Evolutionary conservation across 2,888 invertebrate species (phyloP).

Genomic region (Campoplex nolae): DNA sequence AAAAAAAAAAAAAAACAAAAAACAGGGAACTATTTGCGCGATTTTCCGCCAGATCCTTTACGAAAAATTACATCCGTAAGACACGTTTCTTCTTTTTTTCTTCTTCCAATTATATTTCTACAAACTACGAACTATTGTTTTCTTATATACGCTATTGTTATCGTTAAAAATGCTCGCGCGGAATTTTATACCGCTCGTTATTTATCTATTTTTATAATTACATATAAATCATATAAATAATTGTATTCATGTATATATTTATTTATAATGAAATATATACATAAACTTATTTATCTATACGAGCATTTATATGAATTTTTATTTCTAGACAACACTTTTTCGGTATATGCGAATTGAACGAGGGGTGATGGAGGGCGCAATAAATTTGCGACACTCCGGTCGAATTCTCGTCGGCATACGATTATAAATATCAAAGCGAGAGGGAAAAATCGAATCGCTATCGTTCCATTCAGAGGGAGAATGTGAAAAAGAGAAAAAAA

Average conservation of each 20-base stretch:
- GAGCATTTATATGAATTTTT: not conserved
- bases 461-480: slow-evolving; percentile 28
- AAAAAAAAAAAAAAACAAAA: not conserved
- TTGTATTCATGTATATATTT: not conserved
- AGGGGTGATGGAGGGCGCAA: not conserved
- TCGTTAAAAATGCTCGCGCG: slow-evolving; percentile 69
- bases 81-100: slow-evolving; percentile 49
- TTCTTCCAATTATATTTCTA: slow-evolving; percentile 54
- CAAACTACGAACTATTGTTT: slow-evolving; percentile 44
- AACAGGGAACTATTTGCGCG: not conserved
- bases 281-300: not conserved
- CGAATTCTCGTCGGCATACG: not conserved
- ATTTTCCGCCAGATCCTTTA: not conserved
- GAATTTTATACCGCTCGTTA: slow-evolving; percentile 49
- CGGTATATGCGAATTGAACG: slow-evolving; percentile 4
- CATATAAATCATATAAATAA: slow-evolving; percentile 32
- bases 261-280: not conserved
- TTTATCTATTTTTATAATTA: slow-evolving; percentile 49
- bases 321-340: not conserved
- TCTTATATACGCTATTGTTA: slow-evolving; percentile 47
- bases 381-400: not conserved
- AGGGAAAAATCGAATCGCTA: not conserved
- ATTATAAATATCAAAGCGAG: not conserved
- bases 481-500: not conserved
- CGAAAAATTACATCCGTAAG: slow-evolving; percentile 29